A percentile compares a stretch with the other conserved stretches of the same genome.
phyloP scores from a whole-genome alignment of 2,113 vertebrate genomes.

The Cinclus mexicanus region DNA sequence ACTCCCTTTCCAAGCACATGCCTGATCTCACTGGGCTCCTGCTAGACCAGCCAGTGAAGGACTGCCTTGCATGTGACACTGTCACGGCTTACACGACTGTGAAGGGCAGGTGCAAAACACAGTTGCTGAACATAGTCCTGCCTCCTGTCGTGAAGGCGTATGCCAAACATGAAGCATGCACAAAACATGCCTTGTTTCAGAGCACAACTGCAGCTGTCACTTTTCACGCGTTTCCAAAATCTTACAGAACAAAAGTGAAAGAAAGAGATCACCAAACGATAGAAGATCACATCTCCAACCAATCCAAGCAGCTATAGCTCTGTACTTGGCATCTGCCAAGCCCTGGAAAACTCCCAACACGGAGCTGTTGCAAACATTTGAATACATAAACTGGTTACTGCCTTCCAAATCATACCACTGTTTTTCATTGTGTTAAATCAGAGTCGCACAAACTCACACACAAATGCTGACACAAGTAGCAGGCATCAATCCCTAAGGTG shows the following conservation, averaged over 20 bases:
- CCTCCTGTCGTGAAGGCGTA: rapidly evolving
- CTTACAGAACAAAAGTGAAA: neutral
- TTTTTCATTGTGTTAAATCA: neutral
- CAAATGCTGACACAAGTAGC: neutral
- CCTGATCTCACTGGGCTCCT: neutral
- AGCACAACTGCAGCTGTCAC: neutral
- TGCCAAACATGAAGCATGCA: neutral
- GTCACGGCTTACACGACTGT: rapidly evolving
- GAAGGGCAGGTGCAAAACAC: neutral
- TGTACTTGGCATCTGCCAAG: neutral
- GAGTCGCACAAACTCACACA: neutral
- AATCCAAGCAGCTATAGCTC: neutral
- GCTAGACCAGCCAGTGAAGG: rapidly evolving
- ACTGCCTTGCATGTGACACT: neutral
- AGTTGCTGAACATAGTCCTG: neutral
- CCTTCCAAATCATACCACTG: neutral
- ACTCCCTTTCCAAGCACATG: neutral
- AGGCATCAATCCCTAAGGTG: neutral
- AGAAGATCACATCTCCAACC: neutral
- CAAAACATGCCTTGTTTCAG: neutral
- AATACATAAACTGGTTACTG: neutral
- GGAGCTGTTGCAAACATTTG: neutral
- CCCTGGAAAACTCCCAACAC: neutral
- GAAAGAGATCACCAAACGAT: neutral
- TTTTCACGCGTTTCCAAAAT: neutral